phyloP scores from a whole-genome alignment of 2,888 invertebrate genomes.

The Ramazzottius varieornatus region DNA sequence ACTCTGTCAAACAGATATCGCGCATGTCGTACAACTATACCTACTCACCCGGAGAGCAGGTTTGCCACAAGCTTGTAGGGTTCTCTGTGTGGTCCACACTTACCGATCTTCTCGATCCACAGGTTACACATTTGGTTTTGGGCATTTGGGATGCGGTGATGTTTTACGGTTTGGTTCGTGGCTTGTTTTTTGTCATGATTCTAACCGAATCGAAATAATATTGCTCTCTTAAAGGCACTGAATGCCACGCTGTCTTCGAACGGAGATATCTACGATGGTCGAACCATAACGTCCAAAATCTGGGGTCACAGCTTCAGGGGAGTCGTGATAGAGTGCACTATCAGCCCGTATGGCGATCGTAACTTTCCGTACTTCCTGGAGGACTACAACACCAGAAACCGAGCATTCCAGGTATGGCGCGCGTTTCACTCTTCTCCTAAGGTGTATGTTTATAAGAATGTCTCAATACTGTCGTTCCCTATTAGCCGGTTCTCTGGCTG shows the following conservation, averaged over 20 bases:
- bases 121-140: not conserved
- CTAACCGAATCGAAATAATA: not conserved
- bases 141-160: slow-evolving; percentile 1
- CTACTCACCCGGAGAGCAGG: not conserved
- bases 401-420: not conserved
- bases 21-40: not conserved
- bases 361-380: not conserved
- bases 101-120: no score
- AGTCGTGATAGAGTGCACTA: not conserved
- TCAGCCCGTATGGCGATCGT: not conserved
- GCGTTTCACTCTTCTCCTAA: no score
- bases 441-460: not conserved
- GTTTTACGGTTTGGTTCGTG: not conserved
- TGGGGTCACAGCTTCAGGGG: not conserved
- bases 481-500: not conserved
- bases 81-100: no score
- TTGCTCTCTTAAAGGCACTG: not conserved
- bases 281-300: not conserved
- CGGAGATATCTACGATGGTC: not conserved
- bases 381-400: not conserved
- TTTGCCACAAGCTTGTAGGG: no score
- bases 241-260: not conserved
- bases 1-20: not conserved
- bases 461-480: not conserved
- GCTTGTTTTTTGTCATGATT: not conserved